Conservation (phyloP, 2,888 invertebrate genomes). For the Nezara viridula region DNA sequence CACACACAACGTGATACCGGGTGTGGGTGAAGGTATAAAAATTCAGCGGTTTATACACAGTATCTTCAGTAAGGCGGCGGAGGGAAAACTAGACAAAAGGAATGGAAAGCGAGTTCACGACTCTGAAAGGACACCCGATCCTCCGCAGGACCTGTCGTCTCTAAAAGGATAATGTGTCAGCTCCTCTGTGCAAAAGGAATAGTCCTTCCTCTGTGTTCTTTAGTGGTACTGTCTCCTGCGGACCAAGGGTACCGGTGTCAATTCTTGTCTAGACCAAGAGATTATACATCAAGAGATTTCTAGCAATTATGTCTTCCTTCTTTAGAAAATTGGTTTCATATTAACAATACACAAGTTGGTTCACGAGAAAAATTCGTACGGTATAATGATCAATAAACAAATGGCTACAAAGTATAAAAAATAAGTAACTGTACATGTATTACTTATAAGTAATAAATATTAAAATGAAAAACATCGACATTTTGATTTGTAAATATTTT, state of each 20-base stretch:
- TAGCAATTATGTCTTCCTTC: not conserved
- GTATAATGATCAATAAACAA: no score
- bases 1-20: not conserved
- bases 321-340: no score
- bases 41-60: slow-evolving; percentile 29
- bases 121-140: slow-evolving; percentile 23
- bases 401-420: no score
- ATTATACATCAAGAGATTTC: not conserved
- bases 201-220: not conserved
- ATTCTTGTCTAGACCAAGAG: not conserved
- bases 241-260: not conserved
- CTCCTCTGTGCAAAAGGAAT: slow-evolving; percentile 22
- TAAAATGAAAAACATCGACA: no score
- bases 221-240: not conserved
- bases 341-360: no score
- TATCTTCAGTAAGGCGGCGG: not conserved
- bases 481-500: no score
- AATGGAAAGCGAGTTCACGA: slow-evolving; percentile 36
- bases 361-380: no score
- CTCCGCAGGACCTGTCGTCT: slow-evolving; percentile 5
- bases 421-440: no score
- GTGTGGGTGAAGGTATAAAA: slow-evolving; percentile 20
- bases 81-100: slow-evolving; percentile 27
- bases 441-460: no score
- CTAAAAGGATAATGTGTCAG: slow-evolving; percentile 51